Evolutionary conservation across 2,113 vertebrate species (phyloP), one percentile per base, ranked within the genome.

Genomic region (Scomber colias): DNA sequence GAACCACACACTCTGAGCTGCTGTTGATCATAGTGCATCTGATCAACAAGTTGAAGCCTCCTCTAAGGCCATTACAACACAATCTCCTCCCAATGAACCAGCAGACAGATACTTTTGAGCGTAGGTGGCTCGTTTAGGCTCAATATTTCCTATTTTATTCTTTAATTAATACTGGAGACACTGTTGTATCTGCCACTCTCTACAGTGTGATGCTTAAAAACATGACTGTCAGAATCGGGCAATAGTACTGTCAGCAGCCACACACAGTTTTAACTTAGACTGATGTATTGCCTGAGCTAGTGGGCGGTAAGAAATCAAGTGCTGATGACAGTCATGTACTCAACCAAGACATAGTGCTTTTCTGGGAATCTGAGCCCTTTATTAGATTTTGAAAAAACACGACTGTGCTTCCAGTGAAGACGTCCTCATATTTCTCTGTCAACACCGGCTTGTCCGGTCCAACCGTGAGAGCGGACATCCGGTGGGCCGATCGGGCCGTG

Each of bases 401-500:
- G 7, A 17, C 46, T 16, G 55, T 44, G 50, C 50, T 75, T 81
- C 70, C 56, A 69, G 65, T 13, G 51, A 86, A 70, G 68, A 78
- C 53, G 50, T 88, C 84, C 79, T 91, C 88, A 71, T 21, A 31
- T 90, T 92, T 69, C 89, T 90, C 79, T 72, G 79, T 91, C 89
- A 93, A 90, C 91, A 91, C 61, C 66, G 56, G 17, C 35, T 35
- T 40, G 60, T 84, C 85, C 63, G 66, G 77, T 79, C 59, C 50
- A 53, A 62, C 74, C 31, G 68, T 89, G 87, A 84, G 67, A 86
- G 75, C 67, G 82, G 73, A 90, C 8, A 19, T 92, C 89, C 59
- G 76, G 82, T 59, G 31, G 72, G 67, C 57, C n/a, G 13, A 78
- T 85, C 77, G 83, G 49, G 55, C 48, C 11, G 15, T 84, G 87